Percentiles rank a stretch among this genome's conserved stretches.
Evolutionary conservation across 2,797 vertebrate genomes (phyloP).

Genomic region (Fistularia tabacaria): DNA sequence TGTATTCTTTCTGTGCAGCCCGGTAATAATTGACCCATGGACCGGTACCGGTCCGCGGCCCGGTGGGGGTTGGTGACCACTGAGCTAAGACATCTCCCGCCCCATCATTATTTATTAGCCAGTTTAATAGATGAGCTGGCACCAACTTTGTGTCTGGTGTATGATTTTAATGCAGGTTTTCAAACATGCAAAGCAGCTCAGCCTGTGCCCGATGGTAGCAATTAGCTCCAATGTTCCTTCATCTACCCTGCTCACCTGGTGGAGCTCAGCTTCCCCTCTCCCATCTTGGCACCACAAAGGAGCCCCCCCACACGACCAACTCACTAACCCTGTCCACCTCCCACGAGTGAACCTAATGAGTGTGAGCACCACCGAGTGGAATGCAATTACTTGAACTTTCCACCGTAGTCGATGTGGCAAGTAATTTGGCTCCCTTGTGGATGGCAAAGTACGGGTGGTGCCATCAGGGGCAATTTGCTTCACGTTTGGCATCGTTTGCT

Average conservation of each 20-base stretch:
- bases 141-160: too few relatives aligned
- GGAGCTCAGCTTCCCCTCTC: not conserved
- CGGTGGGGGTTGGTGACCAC: too few relatives aligned
- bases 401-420: conserved; percentile 17
- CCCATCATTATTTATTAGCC: too few relatives aligned
- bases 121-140: too few relatives aligned
- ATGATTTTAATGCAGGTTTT: too few relatives aligned
- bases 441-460: conserved; percentile 14
- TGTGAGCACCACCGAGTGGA: conserved; percentile 10
- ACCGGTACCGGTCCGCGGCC: too few relatives aligned
- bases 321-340: conserved; percentile 3
- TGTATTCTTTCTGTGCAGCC: too few relatives aligned
- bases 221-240: conserved; percentile 23
- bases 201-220: conserved; percentile 9
- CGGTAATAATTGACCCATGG: too few relatives aligned
- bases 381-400: conserved; percentile 41
- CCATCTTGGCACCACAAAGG: too few relatives aligned
- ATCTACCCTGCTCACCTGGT: conserved; percentile 14
- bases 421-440: conserved; percentile 8
- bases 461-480: conserved; percentile 34
- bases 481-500: conserved; percentile 6
- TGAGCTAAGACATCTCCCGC: too few relatives aligned
- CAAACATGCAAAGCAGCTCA: too few relatives aligned
- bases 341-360: conserved; percentile 24
- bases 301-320: not conserved